Base-by-base conservation (phyloP, 53 echinoderm and acorn worm genomes). In the Henricia sp. region DNA sequence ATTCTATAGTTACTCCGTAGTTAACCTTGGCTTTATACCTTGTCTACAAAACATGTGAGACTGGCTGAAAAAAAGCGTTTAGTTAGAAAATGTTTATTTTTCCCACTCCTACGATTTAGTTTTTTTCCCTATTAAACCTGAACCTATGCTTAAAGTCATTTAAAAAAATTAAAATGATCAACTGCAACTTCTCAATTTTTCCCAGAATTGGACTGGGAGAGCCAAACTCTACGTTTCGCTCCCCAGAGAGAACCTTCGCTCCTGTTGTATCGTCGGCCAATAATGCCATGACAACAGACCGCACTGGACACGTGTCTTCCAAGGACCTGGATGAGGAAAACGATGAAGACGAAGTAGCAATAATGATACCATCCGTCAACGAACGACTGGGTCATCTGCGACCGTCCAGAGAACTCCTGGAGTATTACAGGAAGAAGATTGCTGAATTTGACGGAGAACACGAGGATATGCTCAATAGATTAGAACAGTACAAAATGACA, bases 361-460 rank as follows among this genome's bases (percentile, higher is more conserved):
- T 51, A 12, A 52, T 58, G 13, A 94, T 99, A 50, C 92, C 99
- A 33, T 88, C 94, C 25, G 92, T 99, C 50, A 99, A 95, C 75
- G 90, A 99, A 77, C 83, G 99, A 30, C 87, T 99, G 51, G 99
- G 94, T 19, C 82, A 99, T 68, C 74, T 99, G 13, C 87, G 99
- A 4, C 99, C 99, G 25, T 99, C 99, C 29, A 85, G 99, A 37
- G 99, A 99, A 74, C 89, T 99, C 6, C 55, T 99, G 66, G 99
- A 99, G 88, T 99, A 99, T 27, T 99, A 99, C 46, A 60, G 99
- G 27, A 92, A 91, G 69, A 99, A 99, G 85, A 99, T 99, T 24
- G 99, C 99, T 8, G 94, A 99, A 59, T 99, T 95, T 92, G 99
- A 99, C 86, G 92, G 92, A 17, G 99, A 99, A 38, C 99, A 99